Evolutionary conservation across 2,888 invertebrate species (phyloP).

Genomic region (Caenorhabditis afra): DNA sequence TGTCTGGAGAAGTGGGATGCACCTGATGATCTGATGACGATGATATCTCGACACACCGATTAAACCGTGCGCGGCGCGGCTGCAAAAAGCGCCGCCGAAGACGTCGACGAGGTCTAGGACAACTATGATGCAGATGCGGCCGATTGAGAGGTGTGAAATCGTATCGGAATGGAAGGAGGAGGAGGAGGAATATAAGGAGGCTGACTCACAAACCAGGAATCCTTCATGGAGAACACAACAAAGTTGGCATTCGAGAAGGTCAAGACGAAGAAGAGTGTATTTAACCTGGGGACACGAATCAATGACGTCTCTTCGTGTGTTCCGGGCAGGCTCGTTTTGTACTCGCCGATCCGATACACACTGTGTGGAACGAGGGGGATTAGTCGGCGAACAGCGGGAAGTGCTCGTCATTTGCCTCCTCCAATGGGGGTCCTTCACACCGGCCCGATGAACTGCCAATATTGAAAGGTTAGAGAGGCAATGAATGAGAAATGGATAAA

Average conservation of each 20-base stretch:
- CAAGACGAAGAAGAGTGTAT: neutral
- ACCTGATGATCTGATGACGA: slow-evolving; percentile 50
- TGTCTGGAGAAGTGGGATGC: slow-evolving; percentile 42
- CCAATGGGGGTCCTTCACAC: slow-evolving; percentile 4
- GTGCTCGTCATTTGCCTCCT: slow-evolving; percentile 5
- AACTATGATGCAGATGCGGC: slow-evolving; percentile 21
- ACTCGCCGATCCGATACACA: slow-evolving; percentile 21
- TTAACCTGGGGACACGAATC: neutral
- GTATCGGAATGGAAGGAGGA: slow-evolving; percentile 29
- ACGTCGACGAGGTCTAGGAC: slow-evolving; percentile 29
- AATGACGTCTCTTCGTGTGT: slow-evolving; percentile 9
- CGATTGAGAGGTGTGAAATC: slow-evolving; percentile 48
- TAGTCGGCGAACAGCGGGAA: slow-evolving; percentile 19
- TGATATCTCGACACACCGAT: slow-evolving; percentile 48
- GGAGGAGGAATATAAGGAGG: slow-evolving; percentile 8
- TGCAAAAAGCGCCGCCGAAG: neutral
- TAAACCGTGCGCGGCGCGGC: slow-evolving; percentile 21
- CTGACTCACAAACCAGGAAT: slow-evolving; percentile 37
- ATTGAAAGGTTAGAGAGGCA: neutral
- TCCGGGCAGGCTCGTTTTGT: slow-evolving; percentile 24
- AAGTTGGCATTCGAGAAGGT: neutral
- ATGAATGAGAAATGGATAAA: slow-evolving; percentile 2
- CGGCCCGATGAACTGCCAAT: neutral
- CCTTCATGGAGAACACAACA: neutral
- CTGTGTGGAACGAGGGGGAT: slow-evolving; percentile 30